Evolutionary conservation across 2,888 invertebrate genomes (phyloP), one percentile per base, ranked within the genome.

Genomic region (Xanthia icteritia): DNA sequence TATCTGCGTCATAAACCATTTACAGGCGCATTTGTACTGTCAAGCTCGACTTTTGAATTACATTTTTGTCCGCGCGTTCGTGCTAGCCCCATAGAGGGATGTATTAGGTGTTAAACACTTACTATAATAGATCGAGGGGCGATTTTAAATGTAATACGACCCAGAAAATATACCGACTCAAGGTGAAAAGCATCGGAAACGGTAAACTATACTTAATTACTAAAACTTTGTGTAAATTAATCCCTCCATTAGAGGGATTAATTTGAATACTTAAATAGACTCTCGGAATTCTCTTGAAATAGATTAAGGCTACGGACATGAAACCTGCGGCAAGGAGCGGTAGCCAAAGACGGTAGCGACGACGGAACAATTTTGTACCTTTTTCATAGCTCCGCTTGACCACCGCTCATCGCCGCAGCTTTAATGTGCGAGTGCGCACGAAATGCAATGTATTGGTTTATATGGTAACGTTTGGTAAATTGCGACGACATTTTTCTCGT

Each of bases 191-290:
- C 51, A 9, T 45, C 20, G 3, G 45, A n/a, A n/a, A 5, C 11
- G 11, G 48, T 27, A 15, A n/a, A 54, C 51, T 51, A 42, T 51
- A 45, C 42, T 11, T 45, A 27, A 39, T 61, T n/a, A 65, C 51
- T 45, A 39, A 48, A 63, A 67, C 15, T 58, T 48, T 61, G 36
- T n/a, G 56, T n/a, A 66, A 31, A 31, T 60, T 20, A 60, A 60
- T 60, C 31, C 31, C 31, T 31, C 60, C 8, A 17, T 31, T 3
- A 20, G 17, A 31, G 31, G 15, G n/a, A 31, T 72, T 79, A 42
- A 79, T 73, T 66, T 61, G 20, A 80, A 67, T 39, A 61, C 20
- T 36, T 45, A 31, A 60, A 51, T 31, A n/a, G 17, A 77, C 58
- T 77, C 20, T 58, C 17, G 13, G 27, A 64, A 65, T 76, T 39